Percentiles rank a stretch among this genome's conserved stretches.
phyloP scores from a whole-genome alignment of 1,140 invertebrate genomes.

The Cotesia vestalis region DNA sequence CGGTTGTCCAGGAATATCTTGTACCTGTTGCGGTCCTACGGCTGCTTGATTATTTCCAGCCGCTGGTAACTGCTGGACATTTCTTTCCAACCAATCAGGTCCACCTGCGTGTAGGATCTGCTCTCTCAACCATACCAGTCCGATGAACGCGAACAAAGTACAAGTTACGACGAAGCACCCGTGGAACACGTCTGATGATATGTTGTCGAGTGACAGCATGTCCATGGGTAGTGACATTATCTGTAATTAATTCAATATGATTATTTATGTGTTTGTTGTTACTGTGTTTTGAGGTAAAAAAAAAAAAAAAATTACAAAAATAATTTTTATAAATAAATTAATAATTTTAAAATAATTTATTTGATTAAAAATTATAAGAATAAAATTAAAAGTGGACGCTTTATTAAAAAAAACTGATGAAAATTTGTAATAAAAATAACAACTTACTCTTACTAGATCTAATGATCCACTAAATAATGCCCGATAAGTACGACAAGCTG shows the following conservation, averaged over 20 bases:
- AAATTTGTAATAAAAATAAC: no score
- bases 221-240: constrained; percentile 88
- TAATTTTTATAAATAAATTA: neutral
- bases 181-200: constrained; percentile 92
- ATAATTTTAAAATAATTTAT: no score
- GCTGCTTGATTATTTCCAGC: constrained; percentile 49
- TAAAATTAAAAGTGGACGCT: no score
- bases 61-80: constrained; percentile 58
- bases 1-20: constrained; percentile 47
- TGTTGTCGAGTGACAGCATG: constrained; percentile 91
- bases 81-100: constrained; percentile 90
- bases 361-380: no score
- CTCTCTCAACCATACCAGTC: constrained; percentile 95
- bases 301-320: neutral
- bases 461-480: constrained; percentile 91
- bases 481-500: constrained; percentile 95
- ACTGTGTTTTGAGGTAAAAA: neutral
- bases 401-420: no score
- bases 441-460: constrained; percentile 71
- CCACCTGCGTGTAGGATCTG: constrained; percentile 98
- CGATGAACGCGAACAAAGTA: constrained; percentile 96
- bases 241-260: constrained; percentile 43
- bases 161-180: constrained; percentile 97
- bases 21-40: constrained; percentile 44
- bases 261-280: constrained; percentile 16